Evolutionary conservation across 2,888 invertebrate genomes (phyloP), one percentile per base, ranked within the genome.

Genomic region (Barypeithes pellucidus): DNA sequence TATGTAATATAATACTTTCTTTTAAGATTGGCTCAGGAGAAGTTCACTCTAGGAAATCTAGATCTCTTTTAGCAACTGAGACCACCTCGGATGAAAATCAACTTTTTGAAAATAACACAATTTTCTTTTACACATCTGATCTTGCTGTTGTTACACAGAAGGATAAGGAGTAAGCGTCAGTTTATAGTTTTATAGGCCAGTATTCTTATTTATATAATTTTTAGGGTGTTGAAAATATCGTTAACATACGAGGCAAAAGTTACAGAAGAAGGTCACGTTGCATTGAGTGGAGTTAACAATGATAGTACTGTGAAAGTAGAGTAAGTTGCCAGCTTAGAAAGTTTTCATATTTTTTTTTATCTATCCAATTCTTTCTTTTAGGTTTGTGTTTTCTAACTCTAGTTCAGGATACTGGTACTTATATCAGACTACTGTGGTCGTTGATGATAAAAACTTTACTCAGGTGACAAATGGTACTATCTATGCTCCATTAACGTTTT

Each of bases 401-500:
- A 63, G 11, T 33, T 39, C 52, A 16, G 79, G 80, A 45, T 81
- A 81, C 63, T 82, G 80, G 80, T 67, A 72, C 59, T 18, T 81
- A 29, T 59, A 75, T 24, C 57, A 71, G 24, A 69, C 78, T n/a
- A 50, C 61, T 36, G 16, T 73, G 14, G 59, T 22, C 8, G 36
- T 67, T 29, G 72, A 20, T 62, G 39, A 39, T 47, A 43, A 39
- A 0, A 61, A 57, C 1, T 14, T 59, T 12, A 41, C 1, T 7
- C 36, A 33, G 18, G 16, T 18, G 8, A n/a, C 77, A 59, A 72
- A 70, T 47, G 52, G 66, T 14, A 63, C 67, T 29, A 50, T 80
- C 41, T 87, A 84, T 70, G 88, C 89, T 0, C 82, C 88, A 0
- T 52, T 79, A 0, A 85, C 83, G 2, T 90, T 89, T 84, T 88